phyloP scores from a whole-genome alignment of 2,888 invertebrate species.

The Caradrina clavipalpis region DNA sequence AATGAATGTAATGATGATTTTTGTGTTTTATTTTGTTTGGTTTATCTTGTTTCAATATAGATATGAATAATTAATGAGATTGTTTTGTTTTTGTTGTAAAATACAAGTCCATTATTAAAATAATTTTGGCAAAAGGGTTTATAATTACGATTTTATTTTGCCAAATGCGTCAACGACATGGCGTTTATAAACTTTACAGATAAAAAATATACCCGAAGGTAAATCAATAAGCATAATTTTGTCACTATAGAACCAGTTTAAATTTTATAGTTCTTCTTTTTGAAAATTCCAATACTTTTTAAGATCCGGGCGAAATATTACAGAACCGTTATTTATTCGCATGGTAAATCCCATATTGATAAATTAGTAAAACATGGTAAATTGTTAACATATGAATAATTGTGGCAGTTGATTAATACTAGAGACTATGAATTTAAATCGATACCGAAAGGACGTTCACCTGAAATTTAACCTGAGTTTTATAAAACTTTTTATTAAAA shows the following conservation, averaged over 20 bases:
- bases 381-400: conserved; percentile 22
- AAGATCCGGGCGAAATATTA: conserved; percentile 10
- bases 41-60: not conserved
- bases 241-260: conserved; percentile 34
- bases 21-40: conserved; percentile 14
- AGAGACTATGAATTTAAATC: conserved; percentile 15
- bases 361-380: conserved; percentile 20
- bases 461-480: not conserved
- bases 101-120: not conserved
- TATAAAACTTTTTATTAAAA: not conserved
- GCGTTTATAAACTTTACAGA: not conserved
- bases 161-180: not conserved
- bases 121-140: not conserved
- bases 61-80: not conserved
- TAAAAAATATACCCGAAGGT: not conserved
- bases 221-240: conserved; percentile 13
- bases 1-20: conserved; percentile 35
- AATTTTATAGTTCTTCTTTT: conserved; percentile 3
- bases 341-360: conserved; percentile 12
- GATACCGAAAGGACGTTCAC: not conserved
- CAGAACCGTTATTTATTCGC: conserved; percentile 32
- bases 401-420: conserved; percentile 23
- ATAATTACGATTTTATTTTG: not conserved
- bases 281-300: conserved; percentile 14
- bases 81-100: not conserved